Conservation (phyloP, 2,113 vertebrate species). For the Rhinolophus sinicus region DNA sequence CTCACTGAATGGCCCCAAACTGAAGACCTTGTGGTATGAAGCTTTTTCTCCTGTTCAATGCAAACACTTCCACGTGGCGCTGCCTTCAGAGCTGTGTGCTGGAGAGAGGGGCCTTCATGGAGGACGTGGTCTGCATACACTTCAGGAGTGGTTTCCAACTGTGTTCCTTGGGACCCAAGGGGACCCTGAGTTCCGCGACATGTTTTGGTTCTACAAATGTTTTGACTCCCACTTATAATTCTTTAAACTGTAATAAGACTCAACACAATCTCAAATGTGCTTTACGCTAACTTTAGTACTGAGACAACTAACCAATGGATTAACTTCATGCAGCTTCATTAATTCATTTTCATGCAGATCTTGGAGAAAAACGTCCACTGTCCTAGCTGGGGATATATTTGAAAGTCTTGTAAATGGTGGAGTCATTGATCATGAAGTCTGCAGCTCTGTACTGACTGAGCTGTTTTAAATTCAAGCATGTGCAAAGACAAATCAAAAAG, state of each 20-base stretch:
- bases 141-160: neutral
- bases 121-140: neutral
- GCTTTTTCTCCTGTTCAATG: neutral
- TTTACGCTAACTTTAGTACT: neutral
- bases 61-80: neutral
- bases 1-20: neutral
- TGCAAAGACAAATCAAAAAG: conserved; percentile 9
- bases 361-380: neutral
- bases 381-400: neutral
- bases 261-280: neutral
- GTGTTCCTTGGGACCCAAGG: neutral
- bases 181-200: neutral
- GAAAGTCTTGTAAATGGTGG: neutral
- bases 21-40: neutral
- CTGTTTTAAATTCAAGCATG: conserved; percentile 45
- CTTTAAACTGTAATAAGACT: neutral
- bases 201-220: neutral
- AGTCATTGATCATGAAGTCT: neutral
- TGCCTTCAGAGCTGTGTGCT: neutral
- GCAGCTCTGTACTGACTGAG: neutral
- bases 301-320: neutral
- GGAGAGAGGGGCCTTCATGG: neutral
- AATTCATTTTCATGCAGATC: neutral
- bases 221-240: conserved; percentile 7
- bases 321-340: neutral